A percentile compares a stretch with the other conserved stretches of the same genome.
Evolutionary conservation across 2,888 invertebrate species (phyloP).

Genomic region (Cantharis nigra): DNA sequence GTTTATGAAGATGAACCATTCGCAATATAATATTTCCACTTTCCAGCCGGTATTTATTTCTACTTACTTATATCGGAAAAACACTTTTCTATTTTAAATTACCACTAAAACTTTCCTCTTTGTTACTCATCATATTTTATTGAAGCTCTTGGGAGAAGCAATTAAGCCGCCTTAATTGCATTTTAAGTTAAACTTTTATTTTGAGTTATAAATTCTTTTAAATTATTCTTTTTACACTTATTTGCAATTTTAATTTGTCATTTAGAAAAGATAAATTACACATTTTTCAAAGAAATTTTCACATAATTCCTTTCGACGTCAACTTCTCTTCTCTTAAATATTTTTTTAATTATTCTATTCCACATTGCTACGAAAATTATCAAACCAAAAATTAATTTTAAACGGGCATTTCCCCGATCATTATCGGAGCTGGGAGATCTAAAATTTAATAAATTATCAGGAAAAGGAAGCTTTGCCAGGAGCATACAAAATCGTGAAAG

Average conservation of each 20-base stretch:
- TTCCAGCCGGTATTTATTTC: background rate
- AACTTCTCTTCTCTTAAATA: background rate
- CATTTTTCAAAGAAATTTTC: background rate
- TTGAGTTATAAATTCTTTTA: conserved; percentile 19
- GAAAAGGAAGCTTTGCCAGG: background rate
- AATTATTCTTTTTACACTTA: conserved; percentile 12
- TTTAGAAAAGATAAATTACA: conserved; percentile 2
- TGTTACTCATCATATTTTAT: background rate
- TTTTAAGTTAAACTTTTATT: conserved; percentile 25
- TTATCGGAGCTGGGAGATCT: background rate
- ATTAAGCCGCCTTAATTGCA: conserved; percentile 38
- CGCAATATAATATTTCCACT: background rate
- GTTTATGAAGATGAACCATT: conserved; percentile 18
- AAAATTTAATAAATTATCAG: background rate
- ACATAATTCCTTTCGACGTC: background rate
- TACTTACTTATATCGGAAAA: background rate
- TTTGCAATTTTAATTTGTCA: conserved; percentile 22
- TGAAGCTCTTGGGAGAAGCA: conserved; percentile 18
- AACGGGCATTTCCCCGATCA: background rate
- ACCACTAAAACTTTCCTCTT: conserved; percentile 29
- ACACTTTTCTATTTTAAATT: conserved; percentile 12
- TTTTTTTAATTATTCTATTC: background rate
- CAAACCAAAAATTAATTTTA: background rate
- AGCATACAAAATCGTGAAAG: background rate
- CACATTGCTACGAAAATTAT: background rate